phyloP scores from a whole-genome alignment of 2,888 invertebrate genomes.

The Incurvaria masculella region DNA sequence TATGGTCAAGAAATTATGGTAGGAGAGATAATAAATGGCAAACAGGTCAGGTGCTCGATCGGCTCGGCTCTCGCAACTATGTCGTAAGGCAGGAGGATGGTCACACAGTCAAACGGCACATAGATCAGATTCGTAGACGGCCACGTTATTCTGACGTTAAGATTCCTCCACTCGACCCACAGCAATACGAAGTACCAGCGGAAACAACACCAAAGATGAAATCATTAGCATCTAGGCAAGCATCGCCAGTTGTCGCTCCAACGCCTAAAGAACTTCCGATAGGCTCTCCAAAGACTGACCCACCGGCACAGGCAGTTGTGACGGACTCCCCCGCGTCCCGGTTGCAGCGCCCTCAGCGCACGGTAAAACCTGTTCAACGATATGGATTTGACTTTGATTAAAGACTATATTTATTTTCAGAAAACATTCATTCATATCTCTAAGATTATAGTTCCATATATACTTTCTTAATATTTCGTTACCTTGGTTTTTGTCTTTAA shows the following conservation, averaged over 20 bases:
- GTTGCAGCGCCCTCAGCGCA: no score
- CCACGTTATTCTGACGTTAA: no score
- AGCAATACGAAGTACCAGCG: no score
- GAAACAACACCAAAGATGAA: no score
- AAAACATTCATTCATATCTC: not conserved
- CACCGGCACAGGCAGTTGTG: no score
- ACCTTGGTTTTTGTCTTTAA: not conserved
- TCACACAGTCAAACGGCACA: not conserved
- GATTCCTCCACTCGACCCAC: no score
- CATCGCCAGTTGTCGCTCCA: no score
- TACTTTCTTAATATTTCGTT: not conserved
- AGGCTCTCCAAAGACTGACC: no score
- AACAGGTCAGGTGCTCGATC: not conserved
- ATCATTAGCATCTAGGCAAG: no score
- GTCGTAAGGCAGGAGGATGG: not conserved
- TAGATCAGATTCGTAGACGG: not conserved
- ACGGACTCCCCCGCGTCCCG: no score
- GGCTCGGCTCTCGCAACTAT: slow-evolving; percentile 1
- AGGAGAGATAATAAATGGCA: not conserved
- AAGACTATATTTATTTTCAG: not conserved
- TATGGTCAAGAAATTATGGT: not conserved
- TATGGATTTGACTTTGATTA: not conserved
- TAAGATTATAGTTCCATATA: not conserved
- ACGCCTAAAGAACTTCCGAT: no score
- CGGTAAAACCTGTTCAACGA: no score